Base-by-base conservation (phyloP, 2,888 invertebrate species). In the Galerucella calmariensis region DNA sequence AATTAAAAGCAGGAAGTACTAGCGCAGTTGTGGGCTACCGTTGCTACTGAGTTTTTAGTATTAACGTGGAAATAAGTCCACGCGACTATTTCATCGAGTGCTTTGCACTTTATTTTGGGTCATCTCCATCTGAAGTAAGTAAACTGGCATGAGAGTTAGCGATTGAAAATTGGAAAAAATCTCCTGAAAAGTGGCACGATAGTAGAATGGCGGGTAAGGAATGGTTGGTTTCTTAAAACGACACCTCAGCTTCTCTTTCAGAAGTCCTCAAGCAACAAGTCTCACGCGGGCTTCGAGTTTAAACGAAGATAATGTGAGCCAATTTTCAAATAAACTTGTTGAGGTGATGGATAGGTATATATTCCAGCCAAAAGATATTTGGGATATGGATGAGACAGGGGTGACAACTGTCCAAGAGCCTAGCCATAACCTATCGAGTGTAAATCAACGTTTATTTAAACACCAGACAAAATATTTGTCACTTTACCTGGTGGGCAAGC, bases 101-200 rank as follows among this genome's bases (percentile, higher is more conserved):
- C 44, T 58, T n/a, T 27, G 27, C 9, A 27, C n/a, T 68, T 24
- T 68, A 53, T 41, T 68, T 53, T 16, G 68, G 58, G 11, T 58
- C 41, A 41, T 35, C 16, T 58, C 35, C 44, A 16, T 12, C 41
- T 44, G 58, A 56, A 56, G 48, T 24, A 11, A 35, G 58, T 27
- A 68, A 67, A 53, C 27, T 67, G 48, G 67, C 67, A 67, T 53
- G 56, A 14, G 68, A 53, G n/a, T 16, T 67, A 20, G 67, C 67
- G 11, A 53, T 67, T 9, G 16, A 35, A 53, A 56, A 68, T 68
- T 1, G 20, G 16, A 53, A 56, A 56, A 68, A 2, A 35, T 41
- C 41, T 68, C 56, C 68, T 27, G 56, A 53, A 14, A 68, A 53
- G 44, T 67, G 53, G 53, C 35, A 67, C 16, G 53, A 48, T 24